A percentile compares a stretch with the other conserved stretches of the same genome.
Evolutionary conservation across 2,113 vertebrate genomes (phyloP).

Genomic region (Macaca nemestrina): DNA sequence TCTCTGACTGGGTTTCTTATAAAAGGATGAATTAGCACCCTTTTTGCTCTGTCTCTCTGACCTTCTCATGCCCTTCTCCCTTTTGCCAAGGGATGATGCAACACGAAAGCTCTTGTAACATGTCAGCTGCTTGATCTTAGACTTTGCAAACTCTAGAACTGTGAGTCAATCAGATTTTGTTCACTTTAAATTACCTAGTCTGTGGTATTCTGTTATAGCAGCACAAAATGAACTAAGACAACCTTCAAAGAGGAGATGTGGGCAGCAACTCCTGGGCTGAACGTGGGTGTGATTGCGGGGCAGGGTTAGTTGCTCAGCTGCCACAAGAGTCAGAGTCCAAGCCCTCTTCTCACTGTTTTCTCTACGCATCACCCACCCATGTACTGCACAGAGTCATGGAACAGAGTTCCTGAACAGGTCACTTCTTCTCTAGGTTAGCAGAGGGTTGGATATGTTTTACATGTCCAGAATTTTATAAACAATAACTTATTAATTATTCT

Average conservation of each 20-base stretch:
- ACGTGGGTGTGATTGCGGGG: too few species aligned
- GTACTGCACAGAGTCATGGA: neutral
- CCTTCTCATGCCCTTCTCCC: neutral
- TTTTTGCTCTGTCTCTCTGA: neutral
- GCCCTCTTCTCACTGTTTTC: neutral
- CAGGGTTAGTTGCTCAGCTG: neutral
- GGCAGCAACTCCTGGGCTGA: neutral
- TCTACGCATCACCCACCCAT: neutral
- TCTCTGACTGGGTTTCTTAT: neutral
- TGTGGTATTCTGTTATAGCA: neutral
- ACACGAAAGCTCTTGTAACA: neutral
- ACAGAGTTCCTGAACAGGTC: neutral
- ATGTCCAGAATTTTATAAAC: neutral
- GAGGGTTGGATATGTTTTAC: neutral
- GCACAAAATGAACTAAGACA: neutral
- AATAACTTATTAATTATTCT: neutral
- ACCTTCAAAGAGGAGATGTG: neutral
- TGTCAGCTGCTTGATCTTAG: neutral
- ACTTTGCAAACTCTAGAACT: neutral
- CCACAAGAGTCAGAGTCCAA: neutral
- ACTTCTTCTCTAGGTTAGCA: neutral
- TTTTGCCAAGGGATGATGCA: neutral
- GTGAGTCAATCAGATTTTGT: neutral
- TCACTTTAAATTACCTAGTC: neutral
- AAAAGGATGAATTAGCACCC: neutral